Evolutionary conservation across 2,113 vertebrate species (phyloP), one percentile per base, ranked within the genome.

Genomic region (Dicaeum eximium): DNA sequence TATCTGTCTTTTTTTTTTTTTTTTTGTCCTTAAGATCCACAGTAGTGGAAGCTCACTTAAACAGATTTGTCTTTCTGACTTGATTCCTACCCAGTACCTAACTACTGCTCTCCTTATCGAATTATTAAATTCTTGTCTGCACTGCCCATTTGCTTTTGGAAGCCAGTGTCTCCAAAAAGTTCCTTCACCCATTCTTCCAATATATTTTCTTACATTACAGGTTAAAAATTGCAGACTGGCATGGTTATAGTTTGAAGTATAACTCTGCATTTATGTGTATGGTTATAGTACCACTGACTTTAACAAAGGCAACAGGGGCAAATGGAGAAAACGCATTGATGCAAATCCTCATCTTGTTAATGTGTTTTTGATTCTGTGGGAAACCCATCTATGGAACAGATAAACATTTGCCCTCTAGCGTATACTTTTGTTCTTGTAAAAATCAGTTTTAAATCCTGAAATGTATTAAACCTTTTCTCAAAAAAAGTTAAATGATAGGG

Each of bases 21-120:
- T 35, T 11, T 10, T 3, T 18, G 0, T 0, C 18, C 10, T 24
- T 10, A 45, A 77, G 50, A 60, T 72, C 10, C 21, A 16, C 20
- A 14, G 23, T 28, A 54, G 10, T 25, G 13, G 51, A 90, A 84
- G 15, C 56, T 64, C 5, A 1, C 66, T 48, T 64, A 11, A 47
- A 12, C 17, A 78, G 24, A 23, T 71, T 53, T 86, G 15, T 71
- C 11, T 37, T 0, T 67, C 50, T 62, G 42, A 15, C 21, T 82
- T 51, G 27, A 62, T 73, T 92, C 44, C 17, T 70, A 38, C 16
- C 13, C 4, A 27, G 2, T 54, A 65, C 9, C 30, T 37, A 42
- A 40, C 7, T 61, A 9, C 3, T 86, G 5, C 20, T 87, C 15
- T 66, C 18, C 3, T 81, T 90, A 21, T 10, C 8, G 37, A 30